Percentiles rank a stretch among this genome's conserved stretches.
Evolutionary conservation across 2,888 invertebrate species (phyloP).

Genomic region (Hymenopus coronatus): DNA sequence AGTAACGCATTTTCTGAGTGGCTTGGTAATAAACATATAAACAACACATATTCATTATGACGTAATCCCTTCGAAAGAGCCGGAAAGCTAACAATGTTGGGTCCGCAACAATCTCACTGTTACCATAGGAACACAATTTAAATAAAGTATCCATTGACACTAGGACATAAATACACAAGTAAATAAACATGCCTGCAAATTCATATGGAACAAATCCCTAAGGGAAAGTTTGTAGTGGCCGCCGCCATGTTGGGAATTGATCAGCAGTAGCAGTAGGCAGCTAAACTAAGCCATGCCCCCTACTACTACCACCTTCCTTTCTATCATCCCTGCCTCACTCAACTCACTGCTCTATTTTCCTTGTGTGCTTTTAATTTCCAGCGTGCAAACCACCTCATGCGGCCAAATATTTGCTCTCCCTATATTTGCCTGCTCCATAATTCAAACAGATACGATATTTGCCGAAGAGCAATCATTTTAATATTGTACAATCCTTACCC

Average conservation of each 20-base stretch:
- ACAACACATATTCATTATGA: neutral
- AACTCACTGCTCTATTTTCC: constrained; percentile 57
- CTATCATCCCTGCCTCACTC: constrained; percentile 45
- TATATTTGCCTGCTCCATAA: constrained; percentile 63
- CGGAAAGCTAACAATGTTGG: neutral
- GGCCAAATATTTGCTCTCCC: constrained; percentile 58
- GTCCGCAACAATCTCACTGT: neutral
- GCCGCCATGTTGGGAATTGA: neutral
- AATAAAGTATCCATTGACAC: neutral
- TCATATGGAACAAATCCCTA: neutral
- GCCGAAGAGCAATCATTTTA: constrained; percentile 64
- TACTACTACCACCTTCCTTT: neutral
- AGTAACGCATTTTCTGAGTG: neutral
- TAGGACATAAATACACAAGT: neutral
- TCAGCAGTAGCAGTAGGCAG: neutral
- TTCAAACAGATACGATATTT: constrained; percentile 62
- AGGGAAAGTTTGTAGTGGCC: neutral
- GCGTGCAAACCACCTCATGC: constrained; percentile 61
- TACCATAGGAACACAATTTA: neutral
- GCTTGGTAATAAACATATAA: neutral
- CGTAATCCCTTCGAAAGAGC: neutral
- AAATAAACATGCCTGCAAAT: neutral
- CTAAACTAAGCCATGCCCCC: constrained; percentile 9
- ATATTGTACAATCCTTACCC: constrained; percentile 49
- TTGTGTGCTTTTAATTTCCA: constrained; percentile 65